Conservation (phyloP, 1,140 invertebrate genomes). For the Spodoptera frugiperda region DNA sequence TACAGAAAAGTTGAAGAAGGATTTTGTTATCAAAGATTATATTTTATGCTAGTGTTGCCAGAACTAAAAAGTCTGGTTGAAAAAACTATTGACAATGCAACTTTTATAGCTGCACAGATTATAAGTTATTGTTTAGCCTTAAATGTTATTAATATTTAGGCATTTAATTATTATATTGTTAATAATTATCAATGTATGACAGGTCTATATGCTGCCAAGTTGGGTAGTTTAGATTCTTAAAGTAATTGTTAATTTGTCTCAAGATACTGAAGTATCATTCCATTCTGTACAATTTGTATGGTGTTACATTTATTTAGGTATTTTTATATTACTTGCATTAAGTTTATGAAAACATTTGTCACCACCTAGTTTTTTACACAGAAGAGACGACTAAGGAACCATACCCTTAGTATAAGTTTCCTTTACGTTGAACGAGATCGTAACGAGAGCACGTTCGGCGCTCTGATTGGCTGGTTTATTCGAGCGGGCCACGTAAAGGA, state of each 20-base stretch:
- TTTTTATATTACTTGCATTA: too few species aligned
- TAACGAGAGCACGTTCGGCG: too few species aligned
- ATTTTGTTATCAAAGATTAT: background rate
- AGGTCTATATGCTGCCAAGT: slow-evolving; percentile 1
- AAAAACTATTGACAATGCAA: background rate
- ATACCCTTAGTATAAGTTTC: too few species aligned
- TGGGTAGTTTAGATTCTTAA: background rate
- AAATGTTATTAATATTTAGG: background rate
- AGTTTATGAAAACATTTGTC: too few species aligned
- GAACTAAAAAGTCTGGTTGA: background rate
- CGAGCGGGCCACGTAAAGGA: too few species aligned
- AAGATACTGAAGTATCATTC: slow-evolving; percentile 20
- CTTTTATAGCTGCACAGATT: background rate
- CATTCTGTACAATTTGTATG: background rate
- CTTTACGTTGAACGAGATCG: too few species aligned
- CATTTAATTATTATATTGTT: background rate
- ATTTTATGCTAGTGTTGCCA: slow-evolving; percentile 6
- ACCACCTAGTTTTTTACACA: too few species aligned
- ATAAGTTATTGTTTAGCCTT: background rate
- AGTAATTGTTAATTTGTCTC: background rate
- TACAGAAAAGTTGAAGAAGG: background rate
- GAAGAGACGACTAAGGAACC: too few species aligned
- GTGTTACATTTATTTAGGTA: background rate
- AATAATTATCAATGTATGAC: background rate
- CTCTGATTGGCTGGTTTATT: too few species aligned